Percentiles rank a stretch among this genome's conserved stretches.
Evolutionary conservation across 2,888 invertebrate genomes (phyloP).

Genomic region (Patella depressa): DNA sequence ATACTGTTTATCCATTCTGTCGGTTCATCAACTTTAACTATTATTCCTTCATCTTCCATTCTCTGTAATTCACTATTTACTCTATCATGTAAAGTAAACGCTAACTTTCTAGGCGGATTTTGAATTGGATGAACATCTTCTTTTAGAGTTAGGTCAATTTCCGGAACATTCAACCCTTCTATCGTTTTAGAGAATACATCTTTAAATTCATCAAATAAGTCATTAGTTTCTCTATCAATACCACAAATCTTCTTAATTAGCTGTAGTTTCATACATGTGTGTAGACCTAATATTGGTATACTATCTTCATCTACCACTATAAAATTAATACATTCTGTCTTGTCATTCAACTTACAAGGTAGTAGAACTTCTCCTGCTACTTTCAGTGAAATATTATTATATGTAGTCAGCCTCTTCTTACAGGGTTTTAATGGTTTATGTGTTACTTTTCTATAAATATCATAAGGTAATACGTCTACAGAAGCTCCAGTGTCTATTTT

Average conservation of each 20-base stretch:
- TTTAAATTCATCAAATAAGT: slow-evolving; percentile 4
- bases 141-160: neutral
- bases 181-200: neutral
- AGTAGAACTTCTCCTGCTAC: neutral
- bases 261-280: neutral
- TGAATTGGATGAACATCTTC: neutral
- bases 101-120: neutral
- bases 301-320: neutral
- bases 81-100: neutral
- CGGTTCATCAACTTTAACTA: too few relatives aligned
- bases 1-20: too few relatives aligned
- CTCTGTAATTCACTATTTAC: neutral
- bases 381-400: neutral
- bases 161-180: slow-evolving; percentile 1
- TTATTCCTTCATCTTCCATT: neutral
- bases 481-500: neutral
- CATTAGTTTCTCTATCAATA: neutral
- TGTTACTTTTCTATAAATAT: neutral
- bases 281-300: neutral
- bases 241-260: neutral
- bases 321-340: neutral
- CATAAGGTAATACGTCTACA: neutral
- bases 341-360: neutral
- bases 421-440: neutral
- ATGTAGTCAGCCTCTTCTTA: neutral